Evolutionary conservation across 2,888 invertebrate species (phyloP), one percentile per base, ranked within the genome.

Genomic region (Heliconius aoede): DNA sequence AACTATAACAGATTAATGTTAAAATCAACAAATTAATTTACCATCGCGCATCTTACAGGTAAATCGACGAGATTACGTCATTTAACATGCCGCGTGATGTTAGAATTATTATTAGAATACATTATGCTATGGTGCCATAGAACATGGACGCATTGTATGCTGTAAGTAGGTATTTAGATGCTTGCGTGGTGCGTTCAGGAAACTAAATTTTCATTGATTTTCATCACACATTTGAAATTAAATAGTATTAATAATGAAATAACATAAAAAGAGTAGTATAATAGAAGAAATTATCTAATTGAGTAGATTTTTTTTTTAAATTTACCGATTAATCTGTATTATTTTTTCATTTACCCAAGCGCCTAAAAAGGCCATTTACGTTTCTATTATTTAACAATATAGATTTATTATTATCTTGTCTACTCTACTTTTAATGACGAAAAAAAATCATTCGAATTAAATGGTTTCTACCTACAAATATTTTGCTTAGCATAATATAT

Each of bases 61-160:
- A 87, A 84, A 85, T 85, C 85, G 86, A 87, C 88, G 86, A 86
- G 75, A 78, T 73, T 71, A 62, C 83, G 82, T 89, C 85, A 86
- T 89, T 85, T 87, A 86, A 88, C 79, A 79, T 71, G 73, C 74
- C 81, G 76, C 79, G 80, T 87, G 86, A 88, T 83, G 85, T 76
- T 82, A 84, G 79, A 77, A 83, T 82, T 87, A 86, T 86, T 86
- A 85, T 84, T 87, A 87, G 86, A 86, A 85, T 84, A 81, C 81
- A 83, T 84, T 75, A 75, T 82, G 81, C 80, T 65, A 65, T 40
- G 65, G 36, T 79, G 73, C 73, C 72, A 75, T 79, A 78, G 73
- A 68, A 79, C 76, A 60, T 69, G 73, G 55, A 73, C 60, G 26
- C 36, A 24, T 58, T 58, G 58, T 71, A n/a, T 28, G n/a, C 13